Conservation (phyloP, 2,113 vertebrate genomes). For the Stegostoma tigrinum region DNA sequence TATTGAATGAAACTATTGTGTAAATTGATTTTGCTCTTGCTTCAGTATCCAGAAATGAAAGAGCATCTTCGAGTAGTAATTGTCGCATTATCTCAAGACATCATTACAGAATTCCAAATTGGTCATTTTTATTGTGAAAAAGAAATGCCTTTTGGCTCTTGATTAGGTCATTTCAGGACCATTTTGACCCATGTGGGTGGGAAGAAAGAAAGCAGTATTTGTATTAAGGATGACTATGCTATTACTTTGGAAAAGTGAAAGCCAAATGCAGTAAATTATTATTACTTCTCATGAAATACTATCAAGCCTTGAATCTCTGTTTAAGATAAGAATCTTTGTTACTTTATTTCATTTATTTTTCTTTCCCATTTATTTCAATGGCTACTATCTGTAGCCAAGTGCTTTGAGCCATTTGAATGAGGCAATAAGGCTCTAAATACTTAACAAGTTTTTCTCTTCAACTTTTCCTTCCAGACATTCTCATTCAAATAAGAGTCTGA, state of each 20-base stretch:
- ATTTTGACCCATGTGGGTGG: slow-evolving; percentile 15
- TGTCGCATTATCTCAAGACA: slow-evolving; percentile 11
- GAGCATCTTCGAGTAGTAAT: not conserved
- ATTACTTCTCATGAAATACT: not conserved
- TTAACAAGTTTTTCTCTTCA: not conserved
- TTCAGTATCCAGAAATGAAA: not conserved
- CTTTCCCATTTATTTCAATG: not conserved
- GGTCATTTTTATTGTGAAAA: slow-evolving; percentile 12
- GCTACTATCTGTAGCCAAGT: not conserved
- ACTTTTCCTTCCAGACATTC: not conserved
- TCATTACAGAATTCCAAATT: not conserved
- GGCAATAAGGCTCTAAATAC: not conserved
- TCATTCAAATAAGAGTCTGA: not conserved
- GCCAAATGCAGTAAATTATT: slow-evolving; percentile 25
- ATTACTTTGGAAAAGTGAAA: not conserved
- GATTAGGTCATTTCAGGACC: not conserved
- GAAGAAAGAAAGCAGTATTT: slow-evolving; percentile 9
- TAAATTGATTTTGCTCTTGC: not conserved
- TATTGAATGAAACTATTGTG: not conserved
- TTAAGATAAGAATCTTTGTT: slow-evolving; percentile 12
- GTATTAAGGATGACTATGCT: no score
- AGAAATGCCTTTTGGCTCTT: not conserved
- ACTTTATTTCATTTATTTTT: slow-evolving; percentile 23
- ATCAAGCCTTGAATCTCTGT: not conserved
- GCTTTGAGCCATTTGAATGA: not conserved